Evolutionary conservation across 2,113 vertebrate species (phyloP).

Genomic region (Brienomyrus brachyistius): DNA sequence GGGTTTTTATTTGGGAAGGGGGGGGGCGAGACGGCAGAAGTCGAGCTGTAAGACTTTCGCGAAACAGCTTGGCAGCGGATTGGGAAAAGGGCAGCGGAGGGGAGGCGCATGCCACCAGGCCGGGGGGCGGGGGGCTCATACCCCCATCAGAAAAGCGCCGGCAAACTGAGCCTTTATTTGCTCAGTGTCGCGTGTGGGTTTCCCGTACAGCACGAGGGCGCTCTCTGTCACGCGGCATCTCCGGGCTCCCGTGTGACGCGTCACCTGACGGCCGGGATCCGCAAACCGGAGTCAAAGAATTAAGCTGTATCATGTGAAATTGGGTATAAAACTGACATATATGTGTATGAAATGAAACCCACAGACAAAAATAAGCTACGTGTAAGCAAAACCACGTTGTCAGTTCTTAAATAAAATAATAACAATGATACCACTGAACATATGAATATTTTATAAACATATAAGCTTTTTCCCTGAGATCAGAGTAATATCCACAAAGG

Average conservation of each 20-base stretch:
- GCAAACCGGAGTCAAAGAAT: conserved; percentile 37
- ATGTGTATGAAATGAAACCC: neutral
- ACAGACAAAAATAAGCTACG: neutral
- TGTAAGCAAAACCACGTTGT: neutral
- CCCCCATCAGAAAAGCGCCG: conserved; percentile 58
- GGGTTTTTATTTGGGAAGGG: conserved; percentile 15
- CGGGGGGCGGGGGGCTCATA: conserved; percentile 35
- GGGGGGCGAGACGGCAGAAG: neutral
- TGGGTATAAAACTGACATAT: neutral
- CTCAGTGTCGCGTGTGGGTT: conserved; percentile 43
- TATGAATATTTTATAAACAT: neutral
- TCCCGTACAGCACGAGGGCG: conserved; percentile 54
- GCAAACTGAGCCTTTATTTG: conserved; percentile 60
- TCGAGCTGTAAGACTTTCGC: conserved; percentile 60
- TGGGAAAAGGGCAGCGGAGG: conserved; percentile 33
- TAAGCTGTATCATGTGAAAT: neutral
- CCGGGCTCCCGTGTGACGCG: conserved; percentile 38
- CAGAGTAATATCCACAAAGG: neutral
- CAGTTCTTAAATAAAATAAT: neutral
- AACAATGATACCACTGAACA: neutral
- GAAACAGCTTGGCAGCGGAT: conserved; percentile 55
- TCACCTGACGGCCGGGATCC: conserved; percentile 46
- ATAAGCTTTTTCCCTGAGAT: neutral
- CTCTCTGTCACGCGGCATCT: conserved; percentile 39
- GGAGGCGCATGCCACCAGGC: neutral